Base-by-base conservation (phyloP, 2,888 invertebrate species). In the Noctua janthina region DNA sequence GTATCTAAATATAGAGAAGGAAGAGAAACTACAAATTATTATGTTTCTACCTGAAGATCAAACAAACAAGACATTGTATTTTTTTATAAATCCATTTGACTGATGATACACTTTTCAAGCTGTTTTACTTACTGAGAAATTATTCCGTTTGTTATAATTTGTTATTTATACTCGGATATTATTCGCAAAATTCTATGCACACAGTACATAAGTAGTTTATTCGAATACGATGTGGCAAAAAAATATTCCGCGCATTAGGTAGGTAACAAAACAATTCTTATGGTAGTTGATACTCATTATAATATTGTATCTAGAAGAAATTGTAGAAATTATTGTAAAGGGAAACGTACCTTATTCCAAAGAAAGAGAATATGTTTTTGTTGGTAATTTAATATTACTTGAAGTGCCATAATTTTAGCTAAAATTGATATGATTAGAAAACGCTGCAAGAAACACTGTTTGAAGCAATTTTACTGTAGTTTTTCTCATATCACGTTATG, bases 31-130 rank as follows among this genome's bases (percentile, higher is more conserved):
- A 88, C 56, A 54, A 64, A 74, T 81, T 73, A 67, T 83, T 84
- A 86, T 89, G 79, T 88, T 88, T 78, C 81, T 85, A 89, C 59
- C 72, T 67, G 69, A 76, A 51, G 35, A 35, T 43, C 29, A 46
- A 62, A 76, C 29, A 46, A 56, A 77, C 29, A 74, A 73, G 17
- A 81, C 74, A 82, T 79, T 46, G 46, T 72, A 82, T 74, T 68
- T 84, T 83, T 77, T 85, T 83, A 29, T 49, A 87, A 88, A 92
- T 92, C 93, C 93, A 93, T 93, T 94, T 92, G 94, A 93, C 93
- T 93, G 88, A 91, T 90, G 85, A 87, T 78, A 82, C 77, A 74
- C 1, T 73, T 70, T 73, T 20, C 56, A 62, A 59, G 17, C 20
- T 11, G 10, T 54, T 51, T 54, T 62, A 35, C 66, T 20, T 1